Base-by-base conservation (phyloP, 2,888 invertebrate species). In the Epiperipatus broadwayi region DNA sequence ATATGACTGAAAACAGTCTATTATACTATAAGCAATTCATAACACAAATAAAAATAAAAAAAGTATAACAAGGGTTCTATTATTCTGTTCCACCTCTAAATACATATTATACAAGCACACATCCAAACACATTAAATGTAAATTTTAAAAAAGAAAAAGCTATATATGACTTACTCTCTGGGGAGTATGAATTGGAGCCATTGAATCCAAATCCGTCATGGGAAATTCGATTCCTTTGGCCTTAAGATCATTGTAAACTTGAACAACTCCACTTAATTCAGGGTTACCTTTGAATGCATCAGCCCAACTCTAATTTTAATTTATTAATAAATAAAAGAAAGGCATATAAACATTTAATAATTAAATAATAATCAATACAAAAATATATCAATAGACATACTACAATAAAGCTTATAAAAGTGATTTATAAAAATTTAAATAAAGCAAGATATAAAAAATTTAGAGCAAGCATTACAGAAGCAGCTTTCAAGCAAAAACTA, bases 181-280 rank as follows among this genome's bases (percentile, higher is more conserved):
- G 10, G 87, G 87, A 44, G 87, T 89, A 53, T 80, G 78, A 48
- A 89, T 87, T 0, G 89, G 87, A 33, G 84, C 89, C 75, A 85
- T 77, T 3, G 79, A 71, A 56, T 91, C 91, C 46, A 87, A 63
- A 60, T 91, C 87, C 3, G 89, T 84, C 67, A 84, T 75, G 1
- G 97, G 97, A 61, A 97, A 97, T 60, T 95, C 93, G 40, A 97
- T 87, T 27, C 95, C 95, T 63, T 95, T 95, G 33, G 75, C 71
- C 53, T 78, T 77, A 29, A 97, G 66, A 55, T 97, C 95, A 55
- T 79, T 77, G 63, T 93, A 95, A n/a, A 91, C 73, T 58, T 78
- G 78, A 18, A 76, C 79, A 19, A 97, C 93, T 19, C 95, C 95
- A 40, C 72, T 72, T 51, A 87, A 65, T 41, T 95, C 91, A 1